These are phyloP conservation scores for Scrobipalpa costella DNA, from an alignment of 2,888 invertebrate genomes.

Conservation along the genomic window DNA sequence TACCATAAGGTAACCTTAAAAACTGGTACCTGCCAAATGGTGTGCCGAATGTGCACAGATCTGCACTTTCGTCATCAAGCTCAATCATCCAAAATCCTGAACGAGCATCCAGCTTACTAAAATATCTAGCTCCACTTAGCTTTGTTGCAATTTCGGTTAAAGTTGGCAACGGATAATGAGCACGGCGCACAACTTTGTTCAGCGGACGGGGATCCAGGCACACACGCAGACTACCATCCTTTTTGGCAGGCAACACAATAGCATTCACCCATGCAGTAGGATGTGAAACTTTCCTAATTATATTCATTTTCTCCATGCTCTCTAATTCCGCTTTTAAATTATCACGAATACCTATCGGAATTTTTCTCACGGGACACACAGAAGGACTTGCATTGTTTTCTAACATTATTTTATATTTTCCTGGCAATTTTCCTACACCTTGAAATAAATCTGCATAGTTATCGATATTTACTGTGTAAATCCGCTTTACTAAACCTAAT, in stretches of 20 bases:
- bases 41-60: constrained; percentile 37
- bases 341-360: constrained; percentile 37
- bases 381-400: constrained; percentile 32
- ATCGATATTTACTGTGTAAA: constrained; percentile 18
- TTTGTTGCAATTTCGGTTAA: constrained; percentile 33
- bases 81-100: constrained; percentile 37
- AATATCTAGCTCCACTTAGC: constrained; percentile 30
- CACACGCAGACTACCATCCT: constrained; percentile 22
- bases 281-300: constrained; percentile 33
- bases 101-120: constrained; percentile 34
- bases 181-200: constrained; percentile 33
- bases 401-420: constrained; percentile 34
- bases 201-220: constrained; percentile 28
- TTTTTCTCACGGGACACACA: constrained; percentile 35
- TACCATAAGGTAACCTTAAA: constrained; percentile 35
- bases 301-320: constrained; percentile 31
- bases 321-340: constrained; percentile 30
- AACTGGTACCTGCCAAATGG: constrained; percentile 35
- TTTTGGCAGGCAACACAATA: constrained; percentile 36
- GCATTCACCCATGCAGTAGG: constrained; percentile 37
- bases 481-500: constrained; percentile 11
- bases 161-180: constrained; percentile 34
- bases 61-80: constrained; percentile 35
- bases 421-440: constrained; percentile 38
- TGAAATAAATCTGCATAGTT: constrained; percentile 35